Conservation (phyloP, 1,140 invertebrate genomes). For the Solenopsis invicta region DNA sequence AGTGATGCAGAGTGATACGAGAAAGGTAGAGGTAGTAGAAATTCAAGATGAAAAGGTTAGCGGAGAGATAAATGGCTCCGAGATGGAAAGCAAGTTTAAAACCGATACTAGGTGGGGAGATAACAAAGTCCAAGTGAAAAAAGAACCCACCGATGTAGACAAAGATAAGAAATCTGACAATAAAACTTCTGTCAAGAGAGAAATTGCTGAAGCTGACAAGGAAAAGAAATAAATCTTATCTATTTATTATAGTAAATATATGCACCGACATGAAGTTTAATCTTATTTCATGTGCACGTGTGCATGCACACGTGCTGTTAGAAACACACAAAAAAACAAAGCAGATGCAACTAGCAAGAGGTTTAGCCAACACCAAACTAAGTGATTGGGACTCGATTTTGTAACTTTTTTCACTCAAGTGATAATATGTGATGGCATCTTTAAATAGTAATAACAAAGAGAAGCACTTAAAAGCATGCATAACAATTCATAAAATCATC, state of each 20-base stretch:
- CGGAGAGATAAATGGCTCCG: slow-evolving; percentile 84
- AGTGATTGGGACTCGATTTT: slow-evolving; percentile 69
- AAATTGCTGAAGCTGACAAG: slow-evolving; percentile 80
- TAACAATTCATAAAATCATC: slow-evolving; percentile 17
- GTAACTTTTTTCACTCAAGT: slow-evolving; percentile 73
- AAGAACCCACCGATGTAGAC: slow-evolving; percentile 80
- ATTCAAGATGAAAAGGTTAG: slow-evolving; percentile 85
- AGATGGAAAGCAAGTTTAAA: slow-evolving; percentile 83
- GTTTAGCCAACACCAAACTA: slow-evolving; percentile 56
- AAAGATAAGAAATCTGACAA: slow-evolving; percentile 85
- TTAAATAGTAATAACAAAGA: slow-evolving; percentile 59
- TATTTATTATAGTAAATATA: slow-evolving; percentile 59
- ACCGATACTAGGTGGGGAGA: slow-evolving; percentile 86
- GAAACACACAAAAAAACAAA: slow-evolving; percentile 31
- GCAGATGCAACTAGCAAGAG: background rate
- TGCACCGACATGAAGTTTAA: slow-evolving; percentile 36
- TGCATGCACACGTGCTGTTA: slow-evolving; percentile 19
- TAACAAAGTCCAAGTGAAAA: slow-evolving; percentile 82
- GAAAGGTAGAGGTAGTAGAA: slow-evolving; percentile 85
- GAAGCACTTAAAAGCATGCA: slow-evolving; percentile 40
- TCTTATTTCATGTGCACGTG: slow-evolving; percentile 14
- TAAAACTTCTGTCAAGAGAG: slow-evolving; percentile 83
- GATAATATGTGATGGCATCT: slow-evolving; percentile 64
- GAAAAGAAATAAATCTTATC: slow-evolving; percentile 81
- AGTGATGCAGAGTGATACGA: slow-evolving; percentile 82